Percentiles rank a stretch among this genome's conserved stretches.
Evolutionary conservation across 2,113 vertebrate species (phyloP).

Genomic region (Amblyornis subalaris): DNA sequence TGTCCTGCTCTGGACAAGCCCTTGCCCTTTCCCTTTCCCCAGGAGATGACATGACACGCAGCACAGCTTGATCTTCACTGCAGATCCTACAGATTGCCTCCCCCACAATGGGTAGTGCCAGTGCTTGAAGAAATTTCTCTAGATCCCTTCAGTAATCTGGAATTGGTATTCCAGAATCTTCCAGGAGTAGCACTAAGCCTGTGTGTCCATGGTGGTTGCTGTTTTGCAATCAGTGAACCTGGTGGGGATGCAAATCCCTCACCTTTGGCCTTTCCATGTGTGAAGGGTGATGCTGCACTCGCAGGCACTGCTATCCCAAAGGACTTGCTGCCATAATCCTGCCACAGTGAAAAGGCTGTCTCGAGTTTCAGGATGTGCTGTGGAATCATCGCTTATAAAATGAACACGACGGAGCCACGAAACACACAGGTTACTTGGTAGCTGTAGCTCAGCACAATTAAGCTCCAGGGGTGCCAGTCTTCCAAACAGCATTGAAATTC

Average conservation of each 20-base stretch:
- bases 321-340: not conserved
- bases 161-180: rapidly evolving
- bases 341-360: not conserved
- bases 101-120: rapidly evolving
- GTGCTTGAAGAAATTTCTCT: not conserved
- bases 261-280: not conserved
- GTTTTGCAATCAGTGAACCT: not conserved
- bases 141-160: not conserved
- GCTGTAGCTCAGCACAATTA: not conserved
- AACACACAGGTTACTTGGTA: rapidly evolving
- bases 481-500: not conserved
- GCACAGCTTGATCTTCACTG: rapidly evolving
- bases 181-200: not conserved
- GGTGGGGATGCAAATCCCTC: not conserved
- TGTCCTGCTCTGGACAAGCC: not conserved
- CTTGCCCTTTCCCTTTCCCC: no score
- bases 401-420: rapidly evolving
- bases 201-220: rapidly evolving
- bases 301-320: rapidly evolving
- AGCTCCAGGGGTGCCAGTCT: not conserved
- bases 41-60: not conserved
- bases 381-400: not conserved
- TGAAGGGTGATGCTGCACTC: no score
- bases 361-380: not conserved
- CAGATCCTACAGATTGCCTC: not conserved